Evolutionary conservation across 2,888 invertebrate species (phyloP), one percentile per base, ranked within the genome.

Genomic region (Andricus quercusramuli): DNA sequence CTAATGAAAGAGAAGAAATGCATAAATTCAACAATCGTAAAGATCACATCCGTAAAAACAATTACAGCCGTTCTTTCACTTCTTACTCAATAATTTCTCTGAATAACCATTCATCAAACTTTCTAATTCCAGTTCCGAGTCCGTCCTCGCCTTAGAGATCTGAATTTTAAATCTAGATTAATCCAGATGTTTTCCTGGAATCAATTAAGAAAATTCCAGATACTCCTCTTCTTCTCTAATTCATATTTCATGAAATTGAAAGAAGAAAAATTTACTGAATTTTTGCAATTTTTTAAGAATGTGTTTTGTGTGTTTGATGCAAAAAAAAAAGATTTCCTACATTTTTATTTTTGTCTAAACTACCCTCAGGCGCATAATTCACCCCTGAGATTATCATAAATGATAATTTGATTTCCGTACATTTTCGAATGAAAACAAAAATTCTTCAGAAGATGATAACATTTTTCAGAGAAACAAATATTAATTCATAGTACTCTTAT

Each of bases 101-200:
- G 37, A 74, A 74, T 74, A 74, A 74, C 13, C 74, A 74, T 51
- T 32, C 13, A 74, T 59, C 56, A 74, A 74, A 59, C 37, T 56
- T 74, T 74, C 32, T 74, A 74, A 32, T 74, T 56, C 41, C n/a
- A 44, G n/a, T 29, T n/a, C 56, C 32, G 29, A 44, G 47, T 74
- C n/a, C 47, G 56, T 74, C 56, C n/a, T 74, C 70, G 32, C 29
- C 20, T 56, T 51, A 37, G 56, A 32, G 37, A 74, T 74, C 56
- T 74, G 15, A 29, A 59, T 74, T 59, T 74, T 74, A 37, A 74
- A 15, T 56, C 25, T 6, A 20, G 20, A 56, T 3, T 74, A 56
- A 37, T 74, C 56, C n/a, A 32, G 51, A 74, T 51, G 56, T 32
- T 32, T 56, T 56, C n/a, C n/a, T 74, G 29, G 20, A 6, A 51